Conservation (phyloP, 2,113 vertebrate genomes). For the Euleptes europaea region DNA sequence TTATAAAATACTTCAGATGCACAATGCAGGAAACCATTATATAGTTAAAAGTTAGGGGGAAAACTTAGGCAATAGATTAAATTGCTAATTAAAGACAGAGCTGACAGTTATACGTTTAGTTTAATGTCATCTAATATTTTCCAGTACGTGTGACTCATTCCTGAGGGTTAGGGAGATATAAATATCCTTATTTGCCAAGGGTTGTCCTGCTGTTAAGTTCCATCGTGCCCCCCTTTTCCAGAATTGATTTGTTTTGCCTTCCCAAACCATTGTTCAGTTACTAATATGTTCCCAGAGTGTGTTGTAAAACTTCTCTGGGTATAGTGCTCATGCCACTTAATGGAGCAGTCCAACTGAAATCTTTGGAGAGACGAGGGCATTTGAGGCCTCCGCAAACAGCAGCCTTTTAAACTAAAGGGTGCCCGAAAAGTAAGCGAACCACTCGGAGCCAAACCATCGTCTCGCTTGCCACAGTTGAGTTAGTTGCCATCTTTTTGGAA, state of each 20-base stretch:
- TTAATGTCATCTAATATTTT: constrained; percentile 31
- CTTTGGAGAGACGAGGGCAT: constrained; percentile 1
- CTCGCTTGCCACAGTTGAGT: neutral
- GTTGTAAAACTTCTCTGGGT: neutral
- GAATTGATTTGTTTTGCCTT: constrained; percentile 10
- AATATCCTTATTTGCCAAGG: neutral
- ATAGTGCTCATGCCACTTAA: neutral
- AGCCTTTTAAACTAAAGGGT: neutral
- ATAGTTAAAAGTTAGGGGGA: neutral
- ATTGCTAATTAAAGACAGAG: constrained; percentile 24
- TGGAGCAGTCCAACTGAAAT: neutral
- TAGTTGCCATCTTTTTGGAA: neutral
- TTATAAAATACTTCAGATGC: neutral
- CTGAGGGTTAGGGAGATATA: constrained; percentile 3
- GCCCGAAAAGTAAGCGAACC: neutral
- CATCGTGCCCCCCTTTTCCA: neutral
- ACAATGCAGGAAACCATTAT: neutral
- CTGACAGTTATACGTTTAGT: constrained; percentile 10
- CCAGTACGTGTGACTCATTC: constrained; percentile 11
- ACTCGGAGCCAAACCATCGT: neutral
- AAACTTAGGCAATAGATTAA: constrained; percentile 21
- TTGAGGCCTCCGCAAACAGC: neutral
- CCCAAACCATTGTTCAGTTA: neutral
- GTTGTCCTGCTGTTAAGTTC: neutral
- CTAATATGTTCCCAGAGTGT: neutral